Evolutionary conservation across 2,888 invertebrate species (phyloP).

Genomic region (Ectemnius cavifrons): DNA sequence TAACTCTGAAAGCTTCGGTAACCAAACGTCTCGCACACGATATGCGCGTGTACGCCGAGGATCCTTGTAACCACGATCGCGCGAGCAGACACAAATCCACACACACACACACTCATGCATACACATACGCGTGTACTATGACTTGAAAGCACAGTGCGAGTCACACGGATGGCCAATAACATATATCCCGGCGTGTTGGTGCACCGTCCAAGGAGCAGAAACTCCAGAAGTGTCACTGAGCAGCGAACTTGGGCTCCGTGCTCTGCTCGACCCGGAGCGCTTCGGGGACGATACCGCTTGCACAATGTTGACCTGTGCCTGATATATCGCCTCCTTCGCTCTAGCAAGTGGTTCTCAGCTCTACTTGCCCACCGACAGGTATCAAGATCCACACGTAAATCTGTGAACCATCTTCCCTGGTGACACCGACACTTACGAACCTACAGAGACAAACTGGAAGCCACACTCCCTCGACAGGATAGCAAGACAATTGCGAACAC

Average conservation of each 20-base stretch:
- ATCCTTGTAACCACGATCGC: constrained; percentile 27
- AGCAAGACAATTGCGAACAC: no score
- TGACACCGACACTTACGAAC: no score
- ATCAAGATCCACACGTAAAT: constrained; percentile 18
- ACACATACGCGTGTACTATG: no score
- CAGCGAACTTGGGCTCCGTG: constrained; percentile 65
- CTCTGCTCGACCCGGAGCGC: constrained; percentile 67
- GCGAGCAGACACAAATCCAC: constrained; percentile 35
- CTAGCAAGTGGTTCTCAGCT: constrained; percentile 69
- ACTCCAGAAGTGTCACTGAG: constrained; percentile 75
- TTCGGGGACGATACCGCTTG: constrained; percentile 67
- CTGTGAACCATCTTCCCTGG: background rate
- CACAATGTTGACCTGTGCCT: constrained; percentile 75
- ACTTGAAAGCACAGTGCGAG: background rate
- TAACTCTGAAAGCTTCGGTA: constrained; percentile 66
- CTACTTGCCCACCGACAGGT: constrained; percentile 51
- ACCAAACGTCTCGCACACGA: constrained; percentile 54
- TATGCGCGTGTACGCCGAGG: constrained; percentile 21
- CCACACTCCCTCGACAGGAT: no score
- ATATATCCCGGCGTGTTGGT: constrained; percentile 66
- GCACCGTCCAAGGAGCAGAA: constrained; percentile 70
- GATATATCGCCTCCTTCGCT: constrained; percentile 70
- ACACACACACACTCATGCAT: no score
- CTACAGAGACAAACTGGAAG: no score
- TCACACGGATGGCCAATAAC: constrained; percentile 57